Percentiles rank a stretch among this genome's conserved stretches.
Evolutionary conservation across 2,888 invertebrate genomes (phyloP).

Genomic region (Helicoverpa assulta): DNA sequence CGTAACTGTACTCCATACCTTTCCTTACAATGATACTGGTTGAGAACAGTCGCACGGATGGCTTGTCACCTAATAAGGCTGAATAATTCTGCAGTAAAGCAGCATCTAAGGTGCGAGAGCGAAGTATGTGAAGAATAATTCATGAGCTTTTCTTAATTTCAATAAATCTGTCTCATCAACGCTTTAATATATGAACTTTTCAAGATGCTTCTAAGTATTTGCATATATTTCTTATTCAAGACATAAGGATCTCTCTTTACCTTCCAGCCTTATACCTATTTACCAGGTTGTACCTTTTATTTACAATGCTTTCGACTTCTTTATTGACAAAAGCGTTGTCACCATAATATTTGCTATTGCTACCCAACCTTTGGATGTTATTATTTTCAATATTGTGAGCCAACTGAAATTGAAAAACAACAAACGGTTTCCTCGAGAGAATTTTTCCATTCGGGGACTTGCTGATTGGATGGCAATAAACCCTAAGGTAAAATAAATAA

Average conservation of each 20-base stretch:
- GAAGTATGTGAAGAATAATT: slow-evolving; percentile 72
- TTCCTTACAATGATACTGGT: slow-evolving; percentile 56
- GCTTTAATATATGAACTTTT: slow-evolving; percentile 38
- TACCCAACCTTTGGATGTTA: slow-evolving; percentile 2
- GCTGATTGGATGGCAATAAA: slow-evolving; percentile 21
- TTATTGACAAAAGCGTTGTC: slow-evolving; percentile 11
- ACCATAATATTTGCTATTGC: slow-evolving; percentile 42
- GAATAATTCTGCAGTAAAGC: slow-evolving; percentile 70
- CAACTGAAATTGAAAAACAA: slow-evolving; percentile 6
- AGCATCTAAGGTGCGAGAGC: slow-evolving; percentile 66
- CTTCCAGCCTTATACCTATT: slow-evolving; percentile 22
- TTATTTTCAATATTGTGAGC: slow-evolving; percentile 31
- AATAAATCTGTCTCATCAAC: slow-evolving; percentile 64
- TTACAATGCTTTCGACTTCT: slow-evolving; percentile 30
- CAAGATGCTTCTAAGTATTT: slow-evolving; percentile 44
- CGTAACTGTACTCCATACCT: slow-evolving; percentile 62
- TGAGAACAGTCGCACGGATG: slow-evolving; percentile 51
- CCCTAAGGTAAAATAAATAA: slow-evolving; percentile 29
- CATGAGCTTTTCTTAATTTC: slow-evolving; percentile 71
- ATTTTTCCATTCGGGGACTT: slow-evolving; percentile 14
- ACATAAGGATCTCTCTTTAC: slow-evolving; percentile 24
- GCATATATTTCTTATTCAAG: slow-evolving; percentile 43
- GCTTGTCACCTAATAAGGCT: slow-evolving; percentile 60
- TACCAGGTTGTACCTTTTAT: slow-evolving; percentile 34
- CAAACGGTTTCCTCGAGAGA: slow-evolving; percentile 19